Evolutionary conservation across 2,797 vertebrate genomes (phyloP).

Genomic region (Spheniscus humboldti): DNA sequence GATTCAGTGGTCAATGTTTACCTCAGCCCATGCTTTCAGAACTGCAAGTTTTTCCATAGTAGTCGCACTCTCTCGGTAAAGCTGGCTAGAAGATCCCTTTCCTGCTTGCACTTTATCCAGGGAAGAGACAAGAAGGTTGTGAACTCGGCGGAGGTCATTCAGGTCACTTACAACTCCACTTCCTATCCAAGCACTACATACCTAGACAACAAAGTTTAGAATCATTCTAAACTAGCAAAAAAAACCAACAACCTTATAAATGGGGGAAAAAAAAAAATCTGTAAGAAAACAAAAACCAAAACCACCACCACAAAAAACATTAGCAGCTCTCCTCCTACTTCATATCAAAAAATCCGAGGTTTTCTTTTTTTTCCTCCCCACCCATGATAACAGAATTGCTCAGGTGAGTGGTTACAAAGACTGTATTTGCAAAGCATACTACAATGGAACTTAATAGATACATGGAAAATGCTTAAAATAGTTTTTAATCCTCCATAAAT

Average conservation of each 20-base stretch:
- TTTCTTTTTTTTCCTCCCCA: neutral
- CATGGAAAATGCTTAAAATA: neutral
- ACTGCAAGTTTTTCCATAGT: conserved; percentile 99
- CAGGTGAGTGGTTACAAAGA: neutral
- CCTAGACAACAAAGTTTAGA: conserved; percentile 73
- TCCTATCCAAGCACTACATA: conserved; percentile 97
- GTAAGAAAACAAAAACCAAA: neutral
- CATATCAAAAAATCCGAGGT: neutral
- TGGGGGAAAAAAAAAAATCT: accelerated
- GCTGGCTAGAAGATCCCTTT: conserved; percentile 91
- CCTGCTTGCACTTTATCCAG: conserved; percentile 97
- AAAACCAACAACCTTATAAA: neutral
- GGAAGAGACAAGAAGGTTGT: conserved; percentile 96
- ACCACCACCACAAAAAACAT: neutral
- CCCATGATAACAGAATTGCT: neutral
- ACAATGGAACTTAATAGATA: neutral
- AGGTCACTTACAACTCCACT: conserved; percentile 98
- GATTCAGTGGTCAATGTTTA: conserved; percentile 38
- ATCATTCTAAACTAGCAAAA: neutral
- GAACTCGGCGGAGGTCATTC: conserved; percentile 96
- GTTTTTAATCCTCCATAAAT: neutral
- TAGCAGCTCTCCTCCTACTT: neutral
- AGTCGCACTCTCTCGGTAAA: conserved; percentile 95
- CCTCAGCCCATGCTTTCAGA: conserved; percentile 98
- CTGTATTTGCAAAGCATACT: neutral